A percentile compares a stretch with the other conserved stretches of the same genome.
Evolutionary conservation across 2,888 invertebrate genomes (phyloP).

Genomic region (Adelphocoris suturalis): DNA sequence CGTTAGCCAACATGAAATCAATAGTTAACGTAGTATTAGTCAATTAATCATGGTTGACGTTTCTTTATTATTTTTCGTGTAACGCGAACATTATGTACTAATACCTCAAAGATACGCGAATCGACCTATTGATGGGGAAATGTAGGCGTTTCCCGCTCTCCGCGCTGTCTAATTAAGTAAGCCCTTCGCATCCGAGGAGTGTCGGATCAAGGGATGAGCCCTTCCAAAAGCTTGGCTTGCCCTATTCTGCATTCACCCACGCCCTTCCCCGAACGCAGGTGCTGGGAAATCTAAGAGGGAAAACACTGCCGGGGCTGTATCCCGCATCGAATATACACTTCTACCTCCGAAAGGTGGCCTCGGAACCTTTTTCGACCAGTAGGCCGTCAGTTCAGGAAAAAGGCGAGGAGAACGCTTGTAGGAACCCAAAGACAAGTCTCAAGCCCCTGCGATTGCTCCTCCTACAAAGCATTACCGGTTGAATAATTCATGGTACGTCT

Average conservation of each 20-base stretch:
- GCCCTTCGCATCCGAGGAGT: too few species aligned
- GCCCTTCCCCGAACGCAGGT: background rate
- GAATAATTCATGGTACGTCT: conserved; percentile 30
- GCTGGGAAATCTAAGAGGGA: conserved; percentile 8
- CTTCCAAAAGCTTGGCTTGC: background rate
- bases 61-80: too few species aligned
- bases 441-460: background rate
- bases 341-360: background rate
- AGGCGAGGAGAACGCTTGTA: background rate
- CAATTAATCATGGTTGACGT: too few species aligned
- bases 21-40: too few species aligned
- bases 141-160: too few species aligned
- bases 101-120: too few species aligned
- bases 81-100: too few species aligned
- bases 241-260: background rate
- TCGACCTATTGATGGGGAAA: too few species aligned
- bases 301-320: background rate
- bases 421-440: background rate
- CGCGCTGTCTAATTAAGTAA: too few species aligned
- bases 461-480: conserved; percentile 3
- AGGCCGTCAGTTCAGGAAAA: background rate
- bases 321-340: background rate
- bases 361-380: background rate
- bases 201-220: background rate
- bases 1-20: too few species aligned